phyloP scores from a whole-genome alignment of 1,140 invertebrate genomes.

The Drosophila nikananu region DNA sequence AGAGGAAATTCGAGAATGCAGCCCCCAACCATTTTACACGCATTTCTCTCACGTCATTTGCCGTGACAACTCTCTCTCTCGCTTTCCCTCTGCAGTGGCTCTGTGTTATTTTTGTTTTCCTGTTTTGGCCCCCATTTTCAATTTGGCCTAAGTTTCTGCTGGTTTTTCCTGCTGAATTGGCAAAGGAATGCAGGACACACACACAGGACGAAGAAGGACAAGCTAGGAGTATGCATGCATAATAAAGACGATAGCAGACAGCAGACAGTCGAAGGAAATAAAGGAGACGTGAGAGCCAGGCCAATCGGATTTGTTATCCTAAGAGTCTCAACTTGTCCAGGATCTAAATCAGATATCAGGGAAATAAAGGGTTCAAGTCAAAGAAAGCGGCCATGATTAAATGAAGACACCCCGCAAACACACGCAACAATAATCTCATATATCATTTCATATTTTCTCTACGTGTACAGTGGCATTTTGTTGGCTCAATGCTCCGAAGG shows the following conservation, averaged over 20 bases:
- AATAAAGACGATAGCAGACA: constrained; percentile 61
- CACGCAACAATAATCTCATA: background rate
- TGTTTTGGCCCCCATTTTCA: constrained; percentile 47
- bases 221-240: constrained; percentile 65
- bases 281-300: constrained; percentile 15
- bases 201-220: background rate
- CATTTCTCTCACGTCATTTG: constrained; percentile 67
- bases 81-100: background rate
- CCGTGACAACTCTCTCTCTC: constrained; percentile 47
- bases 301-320: constrained; percentile 66
- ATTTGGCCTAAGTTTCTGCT: constrained; percentile 49
- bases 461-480: background rate
- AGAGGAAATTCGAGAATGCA: constrained; percentile 10
- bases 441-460: background rate
- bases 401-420: background rate
- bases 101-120: background rate
- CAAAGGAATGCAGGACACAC: constrained; percentile 7
- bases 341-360: constrained; percentile 8
- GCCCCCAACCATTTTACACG: constrained; percentile 53
- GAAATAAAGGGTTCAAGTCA: background rate
- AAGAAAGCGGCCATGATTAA: background rate
- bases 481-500: constrained; percentile 5
- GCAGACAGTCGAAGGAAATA: constrained; percentile 16
- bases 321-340: constrained; percentile 46
- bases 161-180: constrained; percentile 11